Conservation (phyloP, 2,888 invertebrate genomes). For the Xylota segnis region DNA sequence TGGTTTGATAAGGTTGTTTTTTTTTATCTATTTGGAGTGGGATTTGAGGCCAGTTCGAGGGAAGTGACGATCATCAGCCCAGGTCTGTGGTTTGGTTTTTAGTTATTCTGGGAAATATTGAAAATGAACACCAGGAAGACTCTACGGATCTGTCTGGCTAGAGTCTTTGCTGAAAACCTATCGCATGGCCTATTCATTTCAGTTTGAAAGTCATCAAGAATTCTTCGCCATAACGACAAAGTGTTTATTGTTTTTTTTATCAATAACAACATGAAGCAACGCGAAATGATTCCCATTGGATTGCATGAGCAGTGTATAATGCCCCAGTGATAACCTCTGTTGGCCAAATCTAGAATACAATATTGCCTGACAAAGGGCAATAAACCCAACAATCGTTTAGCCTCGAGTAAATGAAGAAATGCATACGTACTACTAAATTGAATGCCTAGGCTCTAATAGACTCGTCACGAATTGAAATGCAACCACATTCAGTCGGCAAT, state of each 20-base stretch:
- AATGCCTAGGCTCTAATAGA: background rate
- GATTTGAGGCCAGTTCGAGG: slow-evolving; percentile 15
- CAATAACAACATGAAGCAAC: background rate
- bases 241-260: background rate
- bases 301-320: slow-evolving; percentile 2
- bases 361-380: slow-evolving; percentile 41
- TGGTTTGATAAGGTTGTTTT: slow-evolving; percentile 52
- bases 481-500: background rate
- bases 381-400: slow-evolving; percentile 23
- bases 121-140: background rate
- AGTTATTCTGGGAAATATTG: background rate
- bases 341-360: background rate
- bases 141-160: too few relatives aligned
- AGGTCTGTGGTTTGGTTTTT: background rate
- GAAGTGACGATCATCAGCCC: background rate
- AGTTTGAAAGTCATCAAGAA: too few relatives aligned
- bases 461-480: slow-evolving; percentile 36
- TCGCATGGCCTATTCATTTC: too few relatives aligned
- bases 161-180: too few relatives aligned
- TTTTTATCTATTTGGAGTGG: slow-evolving; percentile 50
- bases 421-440: slow-evolving; percentile 22
- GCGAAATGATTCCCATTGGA: background rate
- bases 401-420: slow-evolving; percentile 27
- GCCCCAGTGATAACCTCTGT: background rate
- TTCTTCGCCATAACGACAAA: too few relatives aligned